A percentile compares a stretch with the other conserved stretches of the same genome.
Evolutionary conservation across 1,140 invertebrate species (phyloP).

Genomic region (Drosophila willistoni): DNA sequence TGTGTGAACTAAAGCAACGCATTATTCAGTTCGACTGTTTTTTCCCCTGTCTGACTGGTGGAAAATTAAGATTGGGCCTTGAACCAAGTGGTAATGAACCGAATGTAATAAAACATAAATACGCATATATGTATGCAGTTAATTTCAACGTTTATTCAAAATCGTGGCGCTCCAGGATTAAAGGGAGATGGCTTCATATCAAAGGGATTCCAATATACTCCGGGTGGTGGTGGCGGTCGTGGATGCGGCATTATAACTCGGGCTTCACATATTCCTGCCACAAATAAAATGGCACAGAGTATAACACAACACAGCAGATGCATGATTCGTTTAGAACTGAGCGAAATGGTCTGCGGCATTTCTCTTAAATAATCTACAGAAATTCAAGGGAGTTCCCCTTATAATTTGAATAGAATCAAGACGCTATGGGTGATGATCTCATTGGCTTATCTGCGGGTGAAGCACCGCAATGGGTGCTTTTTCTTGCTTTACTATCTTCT

Average conservation of each 20-base stretch:
- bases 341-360: neutral
- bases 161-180: slow-evolving; percentile 6
- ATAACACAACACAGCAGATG: neutral
- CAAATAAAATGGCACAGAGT: neutral
- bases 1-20: no score
- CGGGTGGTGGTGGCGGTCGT: no score
- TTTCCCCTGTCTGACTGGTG: no score
- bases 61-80: no score
- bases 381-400: neutral
- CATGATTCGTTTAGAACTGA: neutral
- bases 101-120: no score
- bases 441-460: neutral
- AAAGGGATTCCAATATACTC: neutral
- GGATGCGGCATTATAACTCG: neutral
- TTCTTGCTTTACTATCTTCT: no score
- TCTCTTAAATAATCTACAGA: neutral
- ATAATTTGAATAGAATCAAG: neutral
- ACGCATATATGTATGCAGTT: neutral
- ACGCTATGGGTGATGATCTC: neutral
- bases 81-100: slow-evolving; percentile 2
- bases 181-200: slow-evolving; percentile 1
- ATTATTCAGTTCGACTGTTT: no score
- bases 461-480: neutral
- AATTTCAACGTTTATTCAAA: neutral
- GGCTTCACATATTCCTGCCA: neutral